Conservation (phyloP, 1,140 invertebrate species). For the Drosophila carrolli region DNA sequence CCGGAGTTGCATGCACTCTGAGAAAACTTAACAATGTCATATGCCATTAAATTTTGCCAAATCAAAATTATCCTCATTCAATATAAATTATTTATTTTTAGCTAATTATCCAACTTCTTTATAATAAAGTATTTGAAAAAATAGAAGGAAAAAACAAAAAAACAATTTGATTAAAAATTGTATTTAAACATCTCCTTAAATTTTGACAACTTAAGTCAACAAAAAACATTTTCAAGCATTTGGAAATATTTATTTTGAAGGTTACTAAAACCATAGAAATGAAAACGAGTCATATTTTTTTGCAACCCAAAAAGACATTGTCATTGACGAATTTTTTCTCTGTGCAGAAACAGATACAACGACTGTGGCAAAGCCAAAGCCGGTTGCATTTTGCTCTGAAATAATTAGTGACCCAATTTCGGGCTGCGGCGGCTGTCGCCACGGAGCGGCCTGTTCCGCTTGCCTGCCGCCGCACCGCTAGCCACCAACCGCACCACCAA, state of each 20-base stretch:
- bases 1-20: conserved; percentile 1
- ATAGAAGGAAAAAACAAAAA: no score
- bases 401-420: conserved; percentile 83
- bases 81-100: not conserved
- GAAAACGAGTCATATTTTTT: no score
- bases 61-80: not conserved
- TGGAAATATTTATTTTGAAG: no score
- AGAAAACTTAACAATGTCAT: not conserved
- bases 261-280: no score
- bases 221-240: no score
- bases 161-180: no score
- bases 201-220: no score
- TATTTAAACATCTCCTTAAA: no score
- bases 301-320: no score
- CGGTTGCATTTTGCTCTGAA: conserved; percentile 81
- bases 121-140: no score
- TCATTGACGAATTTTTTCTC: not conserved
- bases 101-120: no score
- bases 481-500: not conserved
- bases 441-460: conserved; percentile 67
- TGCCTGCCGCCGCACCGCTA: conserved; percentile 46
- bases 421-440: conserved; percentile 50
- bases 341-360: conserved; percentile 21
- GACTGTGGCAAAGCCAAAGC: conserved; percentile 32
- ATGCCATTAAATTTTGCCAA: no score